These are phyloP conservation scores for Zaprionus bogoriensis DNA, from an alignment of 2,888 invertebrate genomes.

Conservation along the genomic window DNA sequence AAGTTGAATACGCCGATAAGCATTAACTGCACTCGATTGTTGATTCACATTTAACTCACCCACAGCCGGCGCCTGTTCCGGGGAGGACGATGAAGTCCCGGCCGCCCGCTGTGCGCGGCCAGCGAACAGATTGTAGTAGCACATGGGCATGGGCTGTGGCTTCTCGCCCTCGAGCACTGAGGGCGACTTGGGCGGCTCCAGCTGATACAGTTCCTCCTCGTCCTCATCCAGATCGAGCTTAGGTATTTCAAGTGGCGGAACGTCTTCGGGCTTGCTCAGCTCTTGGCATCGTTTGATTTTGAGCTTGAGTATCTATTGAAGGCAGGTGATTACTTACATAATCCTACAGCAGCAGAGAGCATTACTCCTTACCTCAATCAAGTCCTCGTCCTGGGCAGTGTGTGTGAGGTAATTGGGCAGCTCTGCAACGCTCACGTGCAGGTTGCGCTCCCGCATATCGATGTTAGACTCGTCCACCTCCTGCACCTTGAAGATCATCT, in stretches of 20 bases:
- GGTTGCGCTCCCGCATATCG: constrained; percentile 64
- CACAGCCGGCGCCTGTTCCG: constrained; percentile 81
- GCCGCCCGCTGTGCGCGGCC: constrained; percentile 81
- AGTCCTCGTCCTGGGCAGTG: constrained; percentile 78
- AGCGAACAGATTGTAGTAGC: constrained; percentile 81
- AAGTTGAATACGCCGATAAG: neutral
- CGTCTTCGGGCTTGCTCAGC: constrained; percentile 66
- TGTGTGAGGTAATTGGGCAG: constrained; percentile 77
- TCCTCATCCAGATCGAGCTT: constrained; percentile 68
- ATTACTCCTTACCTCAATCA: constrained; percentile 72
- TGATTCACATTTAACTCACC: constrained; percentile 60
- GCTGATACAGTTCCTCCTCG: constrained; percentile 68
- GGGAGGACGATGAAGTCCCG: constrained; percentile 81
- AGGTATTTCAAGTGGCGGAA: constrained; percentile 59
- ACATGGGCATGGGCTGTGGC: constrained; percentile 82
- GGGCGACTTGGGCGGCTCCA: constrained; percentile 75
- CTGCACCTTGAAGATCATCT: constrained; percentile 82
- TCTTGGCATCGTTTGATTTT: constrained; percentile 79
- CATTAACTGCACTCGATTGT: neutral
- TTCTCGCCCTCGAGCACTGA: constrained; percentile 76
- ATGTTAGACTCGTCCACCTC: constrained; percentile 82
- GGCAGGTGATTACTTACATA: too few relatives aligned
- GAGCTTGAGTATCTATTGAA: constrained; percentile 76
- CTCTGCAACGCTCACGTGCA: constrained; percentile 69
- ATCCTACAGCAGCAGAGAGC: too few relatives aligned